Evolutionary conservation across 1,140 invertebrate genomes (phyloP), one percentile per base, ranked within the genome.

Genomic region (Rhysida immarginata): DNA sequence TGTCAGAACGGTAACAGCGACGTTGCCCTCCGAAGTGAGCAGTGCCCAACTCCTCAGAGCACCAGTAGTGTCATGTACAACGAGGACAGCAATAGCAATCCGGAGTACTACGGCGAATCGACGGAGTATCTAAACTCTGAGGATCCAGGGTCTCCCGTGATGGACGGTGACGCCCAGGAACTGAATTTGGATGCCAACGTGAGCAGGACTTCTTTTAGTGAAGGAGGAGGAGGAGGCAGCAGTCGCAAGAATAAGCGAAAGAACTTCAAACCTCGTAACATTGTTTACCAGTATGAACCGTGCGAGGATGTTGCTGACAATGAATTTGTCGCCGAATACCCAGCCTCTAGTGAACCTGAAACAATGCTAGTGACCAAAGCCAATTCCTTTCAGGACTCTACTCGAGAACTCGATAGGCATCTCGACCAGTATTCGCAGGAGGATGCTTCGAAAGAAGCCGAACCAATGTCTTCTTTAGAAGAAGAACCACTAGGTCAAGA

Each of bases 261-360:
- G 64, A 80, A 81, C 65, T 81, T 81, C 67, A 78, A 80, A 62
- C 80, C 80, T 0, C 66, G 78, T 57, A 80, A 79, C 43, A 77
- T 75, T 2, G 69, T 67, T 8, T 64, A 72, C 11, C 72, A 62
- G n/a, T 56, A 54, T 26, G 42, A 56, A 3, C 24, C 49, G 8
- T 51, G 49, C 20, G 49, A 27, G 24, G 49, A 51, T 16, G 24
- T 11, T 3, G 11, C 21, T 14, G 29, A 35, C 16, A 8, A 5
- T 35, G 29, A 35, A 35, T n/a, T n/a, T n/a, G n/a, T n/a, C n/a
- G n/a, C n/a, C n/a, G n/a, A n/a, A n/a, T n/a, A n/a, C n/a, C n/a
- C n/a, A n/a, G n/a, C n/a, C n/a, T n/a, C n/a, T n/a, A n/a, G n/a
- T n/a, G n/a, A n/a, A n/a, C n/a, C n/a, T n/a, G n/a, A n/a, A n/a